Percentiles rank a stretch among this genome's conserved stretches.
phyloP scores from a whole-genome alignment of 2,113 vertebrate species.

The Coracopsis vasa region DNA sequence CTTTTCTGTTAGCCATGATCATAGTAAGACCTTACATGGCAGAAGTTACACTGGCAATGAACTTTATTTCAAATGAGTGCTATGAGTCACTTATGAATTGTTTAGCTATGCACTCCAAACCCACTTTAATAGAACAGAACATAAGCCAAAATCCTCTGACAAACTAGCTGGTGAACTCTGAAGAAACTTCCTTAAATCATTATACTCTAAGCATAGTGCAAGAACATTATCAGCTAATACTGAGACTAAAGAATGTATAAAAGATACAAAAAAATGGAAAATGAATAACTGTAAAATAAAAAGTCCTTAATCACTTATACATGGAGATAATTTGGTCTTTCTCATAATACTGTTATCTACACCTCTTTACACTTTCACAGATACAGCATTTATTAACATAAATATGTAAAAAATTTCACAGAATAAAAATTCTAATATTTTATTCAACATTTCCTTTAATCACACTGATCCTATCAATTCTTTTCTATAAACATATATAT shows the following conservation, averaged over 20 bases:
- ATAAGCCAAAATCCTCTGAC: neutral
- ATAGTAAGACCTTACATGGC: neutral
- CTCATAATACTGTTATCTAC: neutral
- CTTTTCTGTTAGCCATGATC: neutral
- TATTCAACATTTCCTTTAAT: neutral
- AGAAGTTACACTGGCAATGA: neutral
- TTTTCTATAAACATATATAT: neutral
- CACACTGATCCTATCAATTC: neutral
- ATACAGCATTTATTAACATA: neutral
- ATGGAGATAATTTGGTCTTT: neutral
- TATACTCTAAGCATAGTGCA: neutral
- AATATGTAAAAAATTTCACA: neutral
- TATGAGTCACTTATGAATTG: neutral
- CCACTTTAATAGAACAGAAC: neutral
- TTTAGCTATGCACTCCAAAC: neutral
- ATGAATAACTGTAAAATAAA: neutral
- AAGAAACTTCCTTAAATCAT: neutral
- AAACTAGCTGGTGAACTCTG: neutral
- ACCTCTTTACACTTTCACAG: neutral
- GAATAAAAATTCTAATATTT: neutral
- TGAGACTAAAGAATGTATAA: neutral
- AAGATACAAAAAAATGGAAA: neutral
- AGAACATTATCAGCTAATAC: neutral
- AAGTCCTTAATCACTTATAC: neutral
- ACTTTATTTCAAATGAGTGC: neutral